phyloP scores from a whole-genome alignment of 2,888 invertebrate species.

The Hofmannophila pseudospretella region DNA sequence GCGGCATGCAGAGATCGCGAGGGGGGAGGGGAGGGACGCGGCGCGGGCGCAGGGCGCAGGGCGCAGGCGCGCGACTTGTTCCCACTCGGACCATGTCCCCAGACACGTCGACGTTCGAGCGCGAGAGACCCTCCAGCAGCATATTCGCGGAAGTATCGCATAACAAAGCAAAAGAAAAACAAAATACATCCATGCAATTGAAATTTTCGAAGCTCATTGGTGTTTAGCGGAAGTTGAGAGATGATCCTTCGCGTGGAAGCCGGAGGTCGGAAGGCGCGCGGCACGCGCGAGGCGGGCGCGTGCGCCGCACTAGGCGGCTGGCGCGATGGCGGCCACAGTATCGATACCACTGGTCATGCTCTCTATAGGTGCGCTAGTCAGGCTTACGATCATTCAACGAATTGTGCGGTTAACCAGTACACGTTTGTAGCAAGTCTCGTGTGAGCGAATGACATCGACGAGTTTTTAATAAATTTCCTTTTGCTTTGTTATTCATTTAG shows the following conservation, averaged over 20 bases:
- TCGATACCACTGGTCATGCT: conserved; percentile 50
- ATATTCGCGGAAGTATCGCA: conserved; percentile 59
- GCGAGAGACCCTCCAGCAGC: conserved; percentile 60
- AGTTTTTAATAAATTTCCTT: conserved; percentile 61
- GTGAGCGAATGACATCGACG: conserved; percentile 46
- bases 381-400: conserved; percentile 74
- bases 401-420: conserved; percentile 67
- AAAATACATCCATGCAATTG: conserved; percentile 70
- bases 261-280: conserved; percentile 34
- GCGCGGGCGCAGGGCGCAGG: conserved; percentile 38
- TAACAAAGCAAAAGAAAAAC: conserved; percentile 77
- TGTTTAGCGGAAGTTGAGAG: conserved; percentile 48
- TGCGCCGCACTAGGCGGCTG: too few relatives aligned
- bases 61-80: conserved; percentile 25
- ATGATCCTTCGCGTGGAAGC: conserved; percentile 43
- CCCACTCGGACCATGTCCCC: conserved; percentile 27
- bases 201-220: conserved; percentile 52
- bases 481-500: conserved; percentile 72
- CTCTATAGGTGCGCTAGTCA: conserved; percentile 66
- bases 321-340: conserved; percentile 33
- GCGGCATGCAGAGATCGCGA: conserved; percentile 69
- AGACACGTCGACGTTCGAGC: conserved; percentile 41
- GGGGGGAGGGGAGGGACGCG: conserved; percentile 65
- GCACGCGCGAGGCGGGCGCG: conserved; percentile 22
- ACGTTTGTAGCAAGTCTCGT: conserved; percentile 62